A percentile compares a stretch with the other conserved stretches of the same genome.
Conservation (phyloP, 2,113 vertebrate species). For the Dissostichus mawsoni region DNA sequence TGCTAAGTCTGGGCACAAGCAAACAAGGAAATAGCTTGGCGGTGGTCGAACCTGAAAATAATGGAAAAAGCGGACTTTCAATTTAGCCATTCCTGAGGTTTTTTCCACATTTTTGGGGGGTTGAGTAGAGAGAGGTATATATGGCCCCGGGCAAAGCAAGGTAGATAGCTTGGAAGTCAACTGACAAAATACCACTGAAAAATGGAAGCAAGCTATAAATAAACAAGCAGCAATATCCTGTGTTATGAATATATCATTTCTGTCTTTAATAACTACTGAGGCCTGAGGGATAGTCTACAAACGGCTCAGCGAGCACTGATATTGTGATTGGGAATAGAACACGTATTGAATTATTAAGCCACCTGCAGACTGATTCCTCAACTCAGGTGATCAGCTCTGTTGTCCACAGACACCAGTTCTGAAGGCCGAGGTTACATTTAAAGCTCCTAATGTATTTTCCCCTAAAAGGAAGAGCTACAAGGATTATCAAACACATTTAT, state of each 20-base stretch:
- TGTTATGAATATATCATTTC: constrained; percentile 97
- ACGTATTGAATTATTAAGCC: constrained; percentile 86
- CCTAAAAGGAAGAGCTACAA: background rate
- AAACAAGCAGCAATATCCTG: constrained; percentile 95
- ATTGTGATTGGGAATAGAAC: constrained; percentile 84
- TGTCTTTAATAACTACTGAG: constrained; percentile 91
- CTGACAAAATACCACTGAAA: constrained; percentile 91
- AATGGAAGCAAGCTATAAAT: constrained; percentile 93
- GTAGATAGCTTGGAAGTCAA: constrained; percentile 89
- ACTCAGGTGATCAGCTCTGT: constrained; percentile 53
- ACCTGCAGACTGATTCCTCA: constrained; percentile 60
- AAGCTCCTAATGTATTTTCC: constrained; percentile 26
- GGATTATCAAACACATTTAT: constrained; percentile 6
- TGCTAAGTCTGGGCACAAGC: constrained; percentile 69
- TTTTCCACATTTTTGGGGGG: constrained; percentile 15
- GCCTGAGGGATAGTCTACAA: constrained; percentile 88
- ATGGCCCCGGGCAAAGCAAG: constrained; percentile 82
- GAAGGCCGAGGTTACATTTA: constrained; percentile 33
- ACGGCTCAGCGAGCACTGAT: constrained; percentile 87
- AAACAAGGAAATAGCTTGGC: constrained; percentile 78
- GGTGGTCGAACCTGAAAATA: constrained; percentile 85
- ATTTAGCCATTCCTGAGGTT: constrained; percentile 84
- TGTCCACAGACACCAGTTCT: constrained; percentile 47
- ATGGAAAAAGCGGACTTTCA: constrained; percentile 86
- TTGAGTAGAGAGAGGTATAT: constrained; percentile 39